Evolutionary conservation across 2,113 vertebrate species (phyloP).

Genomic region (Dunckerocampus dactyliophorus): DNA sequence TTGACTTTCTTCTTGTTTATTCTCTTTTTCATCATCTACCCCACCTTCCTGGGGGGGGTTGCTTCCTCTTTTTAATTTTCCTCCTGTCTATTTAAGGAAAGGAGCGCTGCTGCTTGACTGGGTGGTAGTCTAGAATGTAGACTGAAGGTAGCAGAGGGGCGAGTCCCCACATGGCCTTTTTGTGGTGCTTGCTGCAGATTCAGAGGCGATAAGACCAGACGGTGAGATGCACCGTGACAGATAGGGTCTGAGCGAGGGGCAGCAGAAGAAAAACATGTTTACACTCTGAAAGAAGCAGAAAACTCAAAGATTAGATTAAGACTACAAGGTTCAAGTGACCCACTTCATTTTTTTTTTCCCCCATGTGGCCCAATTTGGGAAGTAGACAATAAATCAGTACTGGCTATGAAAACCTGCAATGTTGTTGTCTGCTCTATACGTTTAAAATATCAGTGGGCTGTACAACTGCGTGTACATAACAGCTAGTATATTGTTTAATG

Average conservation of each 20-base stretch:
- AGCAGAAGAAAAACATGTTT: conserved; percentile 5
- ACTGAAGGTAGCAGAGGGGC: conserved; percentile 26
- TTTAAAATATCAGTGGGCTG: no score
- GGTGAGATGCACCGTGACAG: conserved; percentile 20
- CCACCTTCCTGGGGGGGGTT: neutral
- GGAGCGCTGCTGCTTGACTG: conserved; percentile 28
- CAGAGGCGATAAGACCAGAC: neutral
- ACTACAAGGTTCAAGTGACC: neutral
- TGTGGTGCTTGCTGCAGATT: conserved; percentile 15
- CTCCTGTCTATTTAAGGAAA: no score
- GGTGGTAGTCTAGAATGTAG: neutral
- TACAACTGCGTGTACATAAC: no score
- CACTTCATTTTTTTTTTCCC: no score
- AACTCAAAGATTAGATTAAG: conserved; percentile 1
- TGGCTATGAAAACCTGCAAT: no score
- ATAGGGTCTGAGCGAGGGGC: conserved; percentile 13
- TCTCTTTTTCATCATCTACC: conserved; percentile 2
- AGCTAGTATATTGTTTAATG: no score
- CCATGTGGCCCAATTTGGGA: no score
- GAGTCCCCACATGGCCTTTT: conserved; percentile 31
- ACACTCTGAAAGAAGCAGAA: neutral
- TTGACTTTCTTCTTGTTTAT: conserved; percentile 22
- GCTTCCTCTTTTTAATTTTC: conserved; percentile 35
- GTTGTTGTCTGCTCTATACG: no score
- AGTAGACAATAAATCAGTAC: no score